These are phyloP conservation scores for Nephrotoma guestfalica DNA, from an alignment of 2,888 invertebrate genomes.

Conservation along the genomic window DNA sequence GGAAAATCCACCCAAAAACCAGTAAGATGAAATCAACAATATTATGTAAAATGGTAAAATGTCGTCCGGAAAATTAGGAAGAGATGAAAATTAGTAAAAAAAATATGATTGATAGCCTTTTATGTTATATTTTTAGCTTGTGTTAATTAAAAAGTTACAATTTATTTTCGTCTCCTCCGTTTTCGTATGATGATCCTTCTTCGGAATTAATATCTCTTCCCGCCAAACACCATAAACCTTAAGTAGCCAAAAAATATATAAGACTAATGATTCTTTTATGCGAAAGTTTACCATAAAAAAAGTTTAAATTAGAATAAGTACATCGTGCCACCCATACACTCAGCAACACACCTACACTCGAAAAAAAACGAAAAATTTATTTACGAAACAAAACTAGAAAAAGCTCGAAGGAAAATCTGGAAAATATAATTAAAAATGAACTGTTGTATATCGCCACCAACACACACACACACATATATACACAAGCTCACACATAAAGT, in stretches of 20 bases:
- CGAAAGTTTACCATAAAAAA: background rate
- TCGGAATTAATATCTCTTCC: background rate
- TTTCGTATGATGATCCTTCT: background rate
- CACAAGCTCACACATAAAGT: background rate
- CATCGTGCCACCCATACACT: background rate
- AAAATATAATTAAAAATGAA: background rate
- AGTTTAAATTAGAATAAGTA: background rate
- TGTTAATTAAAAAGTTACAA: background rate
- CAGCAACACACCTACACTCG: background rate
- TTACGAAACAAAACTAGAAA: background rate
- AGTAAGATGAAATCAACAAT: background rate
- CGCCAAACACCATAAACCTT: background rate
- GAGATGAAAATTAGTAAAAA: background rate
- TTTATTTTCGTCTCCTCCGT: background rate
- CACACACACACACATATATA: background rate
- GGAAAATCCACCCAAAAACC: background rate
- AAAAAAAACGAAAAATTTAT: background rate
- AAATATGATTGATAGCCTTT: background rate
- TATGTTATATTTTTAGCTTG: background rate
- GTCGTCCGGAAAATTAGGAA: background rate
- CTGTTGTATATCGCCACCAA: background rate
- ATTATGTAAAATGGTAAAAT: background rate
- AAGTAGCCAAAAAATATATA: background rate
- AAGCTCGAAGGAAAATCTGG: background rate
- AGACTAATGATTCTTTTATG: background rate